These are phyloP conservation scores for Himantopus leucocephalus DNA, from an alignment of 2,113 vertebrate genomes.

Conservation along the genomic window DNA sequence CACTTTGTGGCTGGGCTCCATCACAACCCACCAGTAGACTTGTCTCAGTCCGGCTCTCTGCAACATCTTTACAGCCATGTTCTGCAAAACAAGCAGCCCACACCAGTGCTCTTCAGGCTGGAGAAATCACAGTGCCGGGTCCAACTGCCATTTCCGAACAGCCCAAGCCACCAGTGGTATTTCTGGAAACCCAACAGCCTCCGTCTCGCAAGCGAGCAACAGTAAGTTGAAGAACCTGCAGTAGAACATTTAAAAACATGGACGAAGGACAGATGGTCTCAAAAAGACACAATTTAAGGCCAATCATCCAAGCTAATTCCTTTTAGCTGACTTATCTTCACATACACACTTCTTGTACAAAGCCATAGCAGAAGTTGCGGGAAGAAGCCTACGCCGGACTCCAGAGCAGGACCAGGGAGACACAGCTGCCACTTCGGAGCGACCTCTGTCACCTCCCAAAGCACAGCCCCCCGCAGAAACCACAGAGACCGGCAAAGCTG, in stretches of 20 bases:
- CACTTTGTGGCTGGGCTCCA: neutral
- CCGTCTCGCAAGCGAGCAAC: neutral
- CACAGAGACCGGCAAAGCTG: slow-evolving; percentile 21
- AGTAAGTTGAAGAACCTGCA: neutral
- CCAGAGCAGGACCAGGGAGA: neutral
- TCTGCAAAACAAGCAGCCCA: neutral
- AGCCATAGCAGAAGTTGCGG: neutral
- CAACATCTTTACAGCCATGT: neutral
- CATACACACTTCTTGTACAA: neutral
- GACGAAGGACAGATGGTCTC: neutral
- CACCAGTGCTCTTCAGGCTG: neutral
- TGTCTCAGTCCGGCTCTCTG: neutral
- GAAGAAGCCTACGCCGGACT: neutral
- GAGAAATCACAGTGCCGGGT: fast-evolving
- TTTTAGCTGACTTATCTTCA: neutral
- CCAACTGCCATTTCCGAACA: neutral
- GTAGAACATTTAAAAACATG: neutral
- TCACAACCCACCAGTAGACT: neutral
- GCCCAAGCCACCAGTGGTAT: neutral
- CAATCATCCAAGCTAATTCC: neutral
- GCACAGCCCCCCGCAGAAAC: neutral
- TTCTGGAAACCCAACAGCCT: neutral
- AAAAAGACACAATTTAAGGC: neutral
- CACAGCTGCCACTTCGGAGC: neutral
- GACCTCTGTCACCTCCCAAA: slow-evolving; percentile 7